Percentiles rank a stretch among this genome's conserved stretches.
phyloP scores from a whole-genome alignment of 1,140 invertebrate species.

The Physella acuta region DNA sequence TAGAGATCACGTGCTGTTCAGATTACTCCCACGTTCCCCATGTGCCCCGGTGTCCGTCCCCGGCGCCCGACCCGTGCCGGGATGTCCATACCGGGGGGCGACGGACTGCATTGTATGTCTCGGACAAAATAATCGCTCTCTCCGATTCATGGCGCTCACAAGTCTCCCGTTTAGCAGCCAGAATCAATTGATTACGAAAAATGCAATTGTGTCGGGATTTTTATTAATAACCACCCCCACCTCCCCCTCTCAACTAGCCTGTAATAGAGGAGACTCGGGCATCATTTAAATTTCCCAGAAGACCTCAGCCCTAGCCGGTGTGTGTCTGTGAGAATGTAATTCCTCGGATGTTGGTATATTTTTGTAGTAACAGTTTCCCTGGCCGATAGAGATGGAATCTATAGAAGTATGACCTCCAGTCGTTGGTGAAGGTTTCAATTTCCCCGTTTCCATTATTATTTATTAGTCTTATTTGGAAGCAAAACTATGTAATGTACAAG shows the following conservation, averaged over 20 bases:
- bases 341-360: too few relatives aligned
- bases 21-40: conserved; percentile 21
- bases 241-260: conserved; percentile 5
- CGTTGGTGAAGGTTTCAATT: too few relatives aligned
- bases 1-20: conserved; percentile 19
- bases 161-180: conserved; percentile 2
- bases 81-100: conserved; percentile 6
- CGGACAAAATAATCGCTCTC: conserved; percentile 14
- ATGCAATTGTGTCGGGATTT: conserved; percentile 18
- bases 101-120: conserved; percentile 4
- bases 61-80: conserved; percentile 6
- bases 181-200: conserved; percentile 26
- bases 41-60: neutral
- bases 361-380: too few relatives aligned
- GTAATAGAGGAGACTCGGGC: conserved; percentile 8
- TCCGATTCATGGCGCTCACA: conserved; percentile 15
- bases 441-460: too few relatives aligned
- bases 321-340: neutral
- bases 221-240: conserved; percentile 16
- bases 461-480: too few relatives aligned
- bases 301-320: neutral
- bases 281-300: conserved; percentile 8
- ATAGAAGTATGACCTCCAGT: too few relatives aligned
- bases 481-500: too few relatives aligned
- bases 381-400: too few relatives aligned